These are phyloP conservation scores for Trialeurodes vaporariorum DNA, from an alignment of 1,140 invertebrate species.

Conservation along the genomic window DNA sequence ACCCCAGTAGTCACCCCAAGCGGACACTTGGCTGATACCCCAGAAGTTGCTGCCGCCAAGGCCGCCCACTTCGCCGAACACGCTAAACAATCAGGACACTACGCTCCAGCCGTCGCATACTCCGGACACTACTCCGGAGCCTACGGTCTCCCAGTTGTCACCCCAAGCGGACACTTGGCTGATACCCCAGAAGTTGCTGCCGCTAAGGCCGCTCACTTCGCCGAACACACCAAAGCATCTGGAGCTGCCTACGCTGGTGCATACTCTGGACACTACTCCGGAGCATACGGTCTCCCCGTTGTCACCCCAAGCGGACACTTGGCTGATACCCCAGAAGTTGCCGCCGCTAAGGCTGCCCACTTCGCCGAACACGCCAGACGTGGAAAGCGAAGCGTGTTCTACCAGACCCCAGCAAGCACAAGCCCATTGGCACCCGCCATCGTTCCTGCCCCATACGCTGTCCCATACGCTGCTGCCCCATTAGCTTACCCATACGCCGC, in stretches of 20 bases:
- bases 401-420: conserved; percentile 20
- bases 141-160: conserved; percentile 12
- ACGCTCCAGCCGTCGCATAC: conserved; percentile 12
- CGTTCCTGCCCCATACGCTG: conserved; percentile 33
- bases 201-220: conserved; percentile 26
- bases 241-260: conserved; percentile 15
- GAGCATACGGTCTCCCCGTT: conserved; percentile 17
- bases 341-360: conserved; percentile 23
- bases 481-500: conserved; percentile 17
- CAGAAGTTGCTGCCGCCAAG: conserved; percentile 25
- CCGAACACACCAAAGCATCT: conserved; percentile 17
- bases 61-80: conserved; percentile 25
- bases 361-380: conserved; percentile 16
- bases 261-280: conserved; percentile 15
- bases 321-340: conserved; percentile 24
- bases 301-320: conserved; percentile 33
- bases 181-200: conserved; percentile 25
- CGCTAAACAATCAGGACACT: conserved; percentile 21
- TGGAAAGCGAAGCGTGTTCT: conserved; percentile 9
- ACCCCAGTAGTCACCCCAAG: conserved; percentile 11
- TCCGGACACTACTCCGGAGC: conserved; percentile 15
- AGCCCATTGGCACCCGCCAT: conserved; percentile 14
- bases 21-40: conserved; percentile 8
- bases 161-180: conserved; percentile 36
- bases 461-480: conserved; percentile 30